These are phyloP conservation scores for Lynx canadensis DNA, from an alignment of 2,113 vertebrate species.

Conservation along the genomic window DNA sequence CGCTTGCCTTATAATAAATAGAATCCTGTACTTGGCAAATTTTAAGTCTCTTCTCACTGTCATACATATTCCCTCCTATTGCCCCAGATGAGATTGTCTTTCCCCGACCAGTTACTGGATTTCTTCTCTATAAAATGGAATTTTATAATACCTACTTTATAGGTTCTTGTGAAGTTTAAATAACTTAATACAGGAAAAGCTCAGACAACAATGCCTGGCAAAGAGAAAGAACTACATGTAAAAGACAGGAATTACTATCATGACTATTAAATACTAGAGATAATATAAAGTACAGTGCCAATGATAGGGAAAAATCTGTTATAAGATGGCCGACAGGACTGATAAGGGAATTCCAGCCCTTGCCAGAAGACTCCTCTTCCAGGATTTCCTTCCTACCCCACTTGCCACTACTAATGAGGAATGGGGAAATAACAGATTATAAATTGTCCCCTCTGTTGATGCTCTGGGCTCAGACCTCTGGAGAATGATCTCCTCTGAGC, in stretches of 20 bases:
- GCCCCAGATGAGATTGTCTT: neutral
- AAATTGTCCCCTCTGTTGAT: too few species aligned
- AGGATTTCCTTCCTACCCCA: too few species aligned
- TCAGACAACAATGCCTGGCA: neutral
- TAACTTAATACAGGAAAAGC: neutral
- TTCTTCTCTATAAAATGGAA: neutral
- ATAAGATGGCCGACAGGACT: too few species aligned
- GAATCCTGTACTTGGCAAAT: neutral
- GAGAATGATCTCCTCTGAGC: too few species aligned
- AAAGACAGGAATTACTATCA: neutral
- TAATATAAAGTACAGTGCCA: neutral
- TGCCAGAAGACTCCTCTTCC: too few species aligned
- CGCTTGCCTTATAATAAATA: neutral
- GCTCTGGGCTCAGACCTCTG: too few species aligned
- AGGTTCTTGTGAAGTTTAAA: neutral
- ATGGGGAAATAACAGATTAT: too few species aligned
- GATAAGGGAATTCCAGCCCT: too few species aligned
- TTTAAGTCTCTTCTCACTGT: neutral
- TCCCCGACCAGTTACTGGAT: neutral
- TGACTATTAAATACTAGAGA: neutral
- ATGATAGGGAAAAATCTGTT: too few species aligned
- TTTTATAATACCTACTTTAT: neutral
- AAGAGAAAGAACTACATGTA: neutral
- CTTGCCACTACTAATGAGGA: too few species aligned
- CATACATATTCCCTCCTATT: neutral